phyloP scores from a whole-genome alignment of 2,888 invertebrate genomes.

The Tubulanus polymorphus region DNA sequence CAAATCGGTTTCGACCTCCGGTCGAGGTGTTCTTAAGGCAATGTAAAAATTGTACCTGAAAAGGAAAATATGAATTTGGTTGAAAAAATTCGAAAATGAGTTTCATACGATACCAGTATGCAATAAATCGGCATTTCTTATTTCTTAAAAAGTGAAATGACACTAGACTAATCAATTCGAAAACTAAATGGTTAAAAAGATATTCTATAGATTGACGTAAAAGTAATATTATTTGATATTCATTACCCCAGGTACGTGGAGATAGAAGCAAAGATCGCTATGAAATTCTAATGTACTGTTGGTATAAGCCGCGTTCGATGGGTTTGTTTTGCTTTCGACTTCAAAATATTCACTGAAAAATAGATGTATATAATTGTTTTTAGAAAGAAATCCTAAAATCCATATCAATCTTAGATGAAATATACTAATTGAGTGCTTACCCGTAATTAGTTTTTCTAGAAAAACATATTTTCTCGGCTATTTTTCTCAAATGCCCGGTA shows the following conservation, averaged over 20 bases:
- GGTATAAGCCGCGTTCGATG: conserved; percentile 72
- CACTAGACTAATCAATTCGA: too few relatives aligned
- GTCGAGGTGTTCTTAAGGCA: conserved; percentile 58
- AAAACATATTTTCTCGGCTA: conserved; percentile 67
- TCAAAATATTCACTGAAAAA: conserved; percentile 57
- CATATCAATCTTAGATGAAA: too few relatives aligned
- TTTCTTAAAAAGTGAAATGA: too few relatives aligned
- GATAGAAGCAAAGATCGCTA: conserved; percentile 73
- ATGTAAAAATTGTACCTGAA: conserved; percentile 64
- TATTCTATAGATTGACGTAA: too few relatives aligned
- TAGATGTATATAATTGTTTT: not conserved
- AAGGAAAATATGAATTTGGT: too few relatives aligned
- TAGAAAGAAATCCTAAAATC: too few relatives aligned
- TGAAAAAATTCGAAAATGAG: too few relatives aligned
- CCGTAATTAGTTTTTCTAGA: conserved; percentile 72
- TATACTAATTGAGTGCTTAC: too few relatives aligned
- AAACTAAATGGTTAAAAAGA: too few relatives aligned
- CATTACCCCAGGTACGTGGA: conserved; percentile 68
- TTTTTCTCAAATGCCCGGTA: conserved; percentile 59
- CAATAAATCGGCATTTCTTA: too few relatives aligned
- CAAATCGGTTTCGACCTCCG: conserved; percentile 68
- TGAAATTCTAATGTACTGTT: conserved; percentile 68
- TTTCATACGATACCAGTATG: too few relatives aligned
- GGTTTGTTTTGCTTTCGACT: conserved; percentile 65
- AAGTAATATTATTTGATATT: too few relatives aligned